Conservation (phyloP, 2,888 invertebrate genomes). For the Operophtera brumata region DNA sequence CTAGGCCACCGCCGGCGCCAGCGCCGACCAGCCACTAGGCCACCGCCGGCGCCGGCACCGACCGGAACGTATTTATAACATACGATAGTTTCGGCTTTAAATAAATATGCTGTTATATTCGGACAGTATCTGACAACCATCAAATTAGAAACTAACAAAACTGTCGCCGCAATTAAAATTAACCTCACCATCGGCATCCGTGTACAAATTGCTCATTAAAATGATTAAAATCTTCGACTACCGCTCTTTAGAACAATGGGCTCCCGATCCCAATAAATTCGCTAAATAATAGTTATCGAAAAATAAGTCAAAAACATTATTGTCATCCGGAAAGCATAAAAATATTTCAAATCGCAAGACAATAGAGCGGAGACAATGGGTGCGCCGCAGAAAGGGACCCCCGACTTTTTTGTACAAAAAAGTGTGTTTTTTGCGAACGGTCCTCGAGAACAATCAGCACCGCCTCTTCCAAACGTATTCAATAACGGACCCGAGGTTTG, state of each 20-base stretch:
- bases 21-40: background rate
- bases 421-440: slow-evolving; percentile 67
- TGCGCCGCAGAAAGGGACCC: slow-evolving; percentile 70
- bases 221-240: slow-evolving; percentile 48
- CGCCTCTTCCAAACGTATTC: slow-evolving; percentile 63
- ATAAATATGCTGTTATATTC: slow-evolving; percentile 26
- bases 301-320: slow-evolving; percentile 76
- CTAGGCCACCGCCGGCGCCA: slow-evolving; percentile 2
- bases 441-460: slow-evolving; percentile 70
- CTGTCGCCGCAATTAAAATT: slow-evolving; percentile 52
- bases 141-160: slow-evolving; percentile 48
- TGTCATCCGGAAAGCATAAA: slow-evolving; percentile 78
- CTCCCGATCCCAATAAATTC: slow-evolving; percentile 65
- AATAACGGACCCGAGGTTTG: slow-evolving; percentile 72
- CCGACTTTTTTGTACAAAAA: slow-evolving; percentile 56
- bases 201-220: slow-evolving; percentile 61
- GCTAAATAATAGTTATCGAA: slow-evolving; percentile 78
- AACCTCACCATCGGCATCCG: slow-evolving; percentile 52
- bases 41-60: background rate
- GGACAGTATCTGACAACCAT: slow-evolving; percentile 42
- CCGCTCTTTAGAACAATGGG: slow-evolving; percentile 46
- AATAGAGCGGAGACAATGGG: slow-evolving; percentile 77
- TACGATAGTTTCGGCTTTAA: slow-evolving; percentile 12
- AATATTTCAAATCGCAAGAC: slow-evolving; percentile 78
- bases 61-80: slow-evolving; percentile 2